A percentile compares a stretch with the other conserved stretches of the same genome.
Conservation (phyloP, 2,113 vertebrate species). For the Crypturellus undulatus region DNA sequence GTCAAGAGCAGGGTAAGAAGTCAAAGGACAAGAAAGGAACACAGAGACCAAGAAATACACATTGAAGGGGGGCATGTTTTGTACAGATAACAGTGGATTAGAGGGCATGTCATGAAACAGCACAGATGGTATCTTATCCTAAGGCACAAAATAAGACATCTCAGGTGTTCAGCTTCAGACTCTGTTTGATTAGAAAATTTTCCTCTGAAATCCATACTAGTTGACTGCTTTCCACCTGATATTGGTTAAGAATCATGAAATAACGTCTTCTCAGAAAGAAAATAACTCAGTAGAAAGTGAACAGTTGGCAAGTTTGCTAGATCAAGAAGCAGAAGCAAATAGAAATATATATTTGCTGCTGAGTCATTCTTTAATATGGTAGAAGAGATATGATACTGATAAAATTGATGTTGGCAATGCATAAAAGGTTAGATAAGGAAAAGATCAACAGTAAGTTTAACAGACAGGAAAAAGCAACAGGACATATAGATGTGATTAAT, state of each 20-base stretch:
- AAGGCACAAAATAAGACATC: neutral
- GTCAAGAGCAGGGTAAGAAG: neutral
- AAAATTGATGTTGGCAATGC: neutral
- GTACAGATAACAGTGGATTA: neutral
- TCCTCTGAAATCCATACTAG: neutral
- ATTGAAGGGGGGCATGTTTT: neutral
- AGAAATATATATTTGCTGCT: neutral
- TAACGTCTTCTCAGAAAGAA: neutral
- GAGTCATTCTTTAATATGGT: neutral
- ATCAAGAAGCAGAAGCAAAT: conserved; percentile 19
- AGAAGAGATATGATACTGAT: neutral
- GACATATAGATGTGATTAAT: neutral
- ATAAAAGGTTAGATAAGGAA: neutral
- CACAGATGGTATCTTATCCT: neutral
- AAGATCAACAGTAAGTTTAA: neutral
- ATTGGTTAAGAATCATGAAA: conserved; percentile 24
- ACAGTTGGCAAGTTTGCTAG: neutral
- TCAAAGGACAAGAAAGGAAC: neutral
- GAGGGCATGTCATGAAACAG: neutral
- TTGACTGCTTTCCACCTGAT: neutral
- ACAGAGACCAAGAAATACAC: neutral
- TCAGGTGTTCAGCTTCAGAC: neutral
- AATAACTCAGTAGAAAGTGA: neutral
- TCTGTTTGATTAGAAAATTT: neutral
- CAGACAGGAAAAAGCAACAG: accelerated